Evolutionary conservation across 2,888 invertebrate genomes (phyloP).

Genomic region (Odiellus spinosus): DNA sequence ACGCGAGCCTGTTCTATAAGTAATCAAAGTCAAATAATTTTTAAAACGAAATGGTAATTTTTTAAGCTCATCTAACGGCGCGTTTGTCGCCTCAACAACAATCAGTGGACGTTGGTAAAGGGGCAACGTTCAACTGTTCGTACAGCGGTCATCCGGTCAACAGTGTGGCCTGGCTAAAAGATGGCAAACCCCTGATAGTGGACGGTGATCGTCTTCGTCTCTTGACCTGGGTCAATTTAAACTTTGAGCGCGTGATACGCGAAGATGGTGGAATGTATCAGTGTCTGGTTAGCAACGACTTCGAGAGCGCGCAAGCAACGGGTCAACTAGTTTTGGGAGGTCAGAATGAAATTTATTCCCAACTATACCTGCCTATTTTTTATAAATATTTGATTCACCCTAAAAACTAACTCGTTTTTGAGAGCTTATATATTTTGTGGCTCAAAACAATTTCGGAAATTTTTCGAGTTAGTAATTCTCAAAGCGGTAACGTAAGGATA

Average conservation of each 20-base stretch:
- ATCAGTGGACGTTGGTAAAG: conserved; percentile 81
- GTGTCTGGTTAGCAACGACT: conserved; percentile 25
- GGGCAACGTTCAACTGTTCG: conserved; percentile 74
- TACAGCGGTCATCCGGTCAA: conserved; percentile 28
- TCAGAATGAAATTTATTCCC: conserved; percentile 15
- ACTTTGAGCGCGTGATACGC: conserved; percentile 25
- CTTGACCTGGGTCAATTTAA: conserved; percentile 19
- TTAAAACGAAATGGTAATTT: no score
- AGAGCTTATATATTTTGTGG: no score
- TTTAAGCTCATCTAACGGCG: conserved; percentile 61
- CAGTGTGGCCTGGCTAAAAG: conserved; percentile 27
- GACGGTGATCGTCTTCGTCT: conserved; percentile 15
- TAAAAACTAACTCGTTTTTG: no score
- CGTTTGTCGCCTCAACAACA: conserved; percentile 78
- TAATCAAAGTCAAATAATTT: no score
- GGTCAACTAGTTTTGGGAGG: conserved; percentile 31
- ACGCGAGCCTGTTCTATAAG: no score
- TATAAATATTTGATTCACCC: no score
- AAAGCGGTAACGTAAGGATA: no score
- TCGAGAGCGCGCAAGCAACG: conserved; percentile 27
- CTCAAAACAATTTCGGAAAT: no score
- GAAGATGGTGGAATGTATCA: conserved; percentile 33
- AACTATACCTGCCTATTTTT: no score
- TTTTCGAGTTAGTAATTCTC: no score
- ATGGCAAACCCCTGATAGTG: conserved; percentile 24